Evolutionary conservation across 1,140 invertebrate genomes (phyloP).

Genomic region (Hyposmocoma kahamanoa): DNA sequence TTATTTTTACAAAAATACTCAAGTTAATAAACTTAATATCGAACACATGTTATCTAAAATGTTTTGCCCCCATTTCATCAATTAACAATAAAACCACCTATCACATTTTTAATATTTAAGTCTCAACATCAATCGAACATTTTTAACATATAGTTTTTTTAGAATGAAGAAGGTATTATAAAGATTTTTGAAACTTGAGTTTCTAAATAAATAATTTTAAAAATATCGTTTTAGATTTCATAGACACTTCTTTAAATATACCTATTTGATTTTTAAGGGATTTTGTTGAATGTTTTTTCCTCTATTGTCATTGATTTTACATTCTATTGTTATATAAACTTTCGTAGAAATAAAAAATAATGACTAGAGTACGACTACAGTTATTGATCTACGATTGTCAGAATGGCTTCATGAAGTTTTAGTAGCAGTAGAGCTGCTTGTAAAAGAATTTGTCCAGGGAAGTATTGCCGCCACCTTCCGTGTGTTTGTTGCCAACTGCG

Average conservation of each 20-base stretch:
- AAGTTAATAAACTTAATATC: too few relatives aligned
- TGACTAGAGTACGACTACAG: not conserved
- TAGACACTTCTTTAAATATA: not conserved
- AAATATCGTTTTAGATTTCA: not conserved
- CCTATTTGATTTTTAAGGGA: not conserved
- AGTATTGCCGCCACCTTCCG: not conserved
- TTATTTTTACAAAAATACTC: too few relatives aligned
- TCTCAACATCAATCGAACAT: constrained; percentile 29
- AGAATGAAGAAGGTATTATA: not conserved
- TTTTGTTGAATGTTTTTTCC: not conserved
- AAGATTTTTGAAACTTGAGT: not conserved
- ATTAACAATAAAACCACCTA: too few relatives aligned
- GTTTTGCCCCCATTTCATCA: too few relatives aligned
- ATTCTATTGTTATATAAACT: not conserved
- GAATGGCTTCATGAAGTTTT: not conserved
- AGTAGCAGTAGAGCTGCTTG: not conserved
- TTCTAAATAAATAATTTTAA: not conserved
- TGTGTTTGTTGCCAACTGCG: too few relatives aligned
- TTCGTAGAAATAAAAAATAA: not conserved
- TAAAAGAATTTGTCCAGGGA: not conserved
- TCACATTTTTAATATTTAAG: constrained; percentile 22
- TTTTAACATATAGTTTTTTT: not conserved
- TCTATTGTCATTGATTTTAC: not conserved
- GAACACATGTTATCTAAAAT: too few relatives aligned
- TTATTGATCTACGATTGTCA: not conserved